Evolutionary conservation across 1,140 invertebrate species (phyloP).

Genomic region (Bombus consobrinus): DNA sequence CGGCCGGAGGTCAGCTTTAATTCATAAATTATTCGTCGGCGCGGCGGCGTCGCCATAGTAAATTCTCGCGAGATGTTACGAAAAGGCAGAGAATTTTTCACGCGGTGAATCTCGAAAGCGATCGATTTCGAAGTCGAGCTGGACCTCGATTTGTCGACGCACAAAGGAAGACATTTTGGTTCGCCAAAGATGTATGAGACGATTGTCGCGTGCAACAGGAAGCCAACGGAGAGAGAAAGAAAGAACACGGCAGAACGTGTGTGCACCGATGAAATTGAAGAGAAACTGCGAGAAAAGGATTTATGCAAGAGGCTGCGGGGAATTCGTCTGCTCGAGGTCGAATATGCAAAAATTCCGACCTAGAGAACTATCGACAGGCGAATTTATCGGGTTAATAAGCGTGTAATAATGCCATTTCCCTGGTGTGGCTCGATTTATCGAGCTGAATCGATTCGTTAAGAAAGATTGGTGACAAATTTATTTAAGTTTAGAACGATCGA

Average conservation of each 20-base stretch:
- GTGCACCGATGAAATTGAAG: neutral
- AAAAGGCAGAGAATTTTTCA: conserved; percentile 55
- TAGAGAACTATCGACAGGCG: conserved; percentile 25
- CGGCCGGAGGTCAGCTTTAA: conserved; percentile 16
- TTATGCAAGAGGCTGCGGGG: conserved; percentile 20
- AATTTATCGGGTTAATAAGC: conserved; percentile 54
- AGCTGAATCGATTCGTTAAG: neutral
- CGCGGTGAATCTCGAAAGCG: neutral
- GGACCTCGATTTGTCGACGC: conserved; percentile 44
- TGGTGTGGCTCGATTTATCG: conserved; percentile 25
- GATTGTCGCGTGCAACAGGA: conserved; percentile 52
- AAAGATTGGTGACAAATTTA: conserved; percentile 1
- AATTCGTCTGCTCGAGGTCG: conserved; percentile 16
- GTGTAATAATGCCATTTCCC: conserved; percentile 39
- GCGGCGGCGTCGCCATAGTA: conserved; percentile 3
- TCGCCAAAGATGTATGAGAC: conserved; percentile 60
- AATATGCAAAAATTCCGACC: conserved; percentile 26
- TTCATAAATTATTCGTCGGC: conserved; percentile 52
- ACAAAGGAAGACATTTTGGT: conserved; percentile 19
- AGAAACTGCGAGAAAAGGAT: neutral
- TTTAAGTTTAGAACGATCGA: neutral
- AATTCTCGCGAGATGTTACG: conserved; percentile 33
- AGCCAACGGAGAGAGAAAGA: conserved; percentile 15
- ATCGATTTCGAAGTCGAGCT: conserved; percentile 22
- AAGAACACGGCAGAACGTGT: neutral